Percentiles rank a stretch among this genome's conserved stretches.
Evolutionary conservation across 2,888 invertebrate genomes (phyloP).

Genomic region (Athalia circularis): DNA sequence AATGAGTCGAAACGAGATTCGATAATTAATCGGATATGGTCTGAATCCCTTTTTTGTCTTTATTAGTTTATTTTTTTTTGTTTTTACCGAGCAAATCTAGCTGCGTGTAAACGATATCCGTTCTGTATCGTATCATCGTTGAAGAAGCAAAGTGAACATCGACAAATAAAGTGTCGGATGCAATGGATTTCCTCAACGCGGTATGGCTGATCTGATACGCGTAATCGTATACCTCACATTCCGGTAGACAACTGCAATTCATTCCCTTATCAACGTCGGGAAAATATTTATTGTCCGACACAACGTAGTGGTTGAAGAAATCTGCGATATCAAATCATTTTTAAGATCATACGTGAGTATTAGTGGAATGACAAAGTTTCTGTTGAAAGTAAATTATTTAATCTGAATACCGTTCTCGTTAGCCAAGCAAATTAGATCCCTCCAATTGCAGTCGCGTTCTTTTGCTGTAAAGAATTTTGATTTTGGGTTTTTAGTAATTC

Average conservation of each 20-base stretch:
- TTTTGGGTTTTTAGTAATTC: not conserved
- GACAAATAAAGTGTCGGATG: constrained; percentile 63
- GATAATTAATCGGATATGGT: not conserved
- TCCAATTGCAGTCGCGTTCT: constrained; percentile 58
- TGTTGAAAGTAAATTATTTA: not conserved
- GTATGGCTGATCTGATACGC: constrained; percentile 47
- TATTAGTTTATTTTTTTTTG: not conserved
- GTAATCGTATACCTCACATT: constrained; percentile 64
- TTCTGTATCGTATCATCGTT: constrained; percentile 74
- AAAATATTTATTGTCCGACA: constrained; percentile 52
- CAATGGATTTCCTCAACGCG: constrained; percentile 34
- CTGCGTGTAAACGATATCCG: constrained; percentile 74
- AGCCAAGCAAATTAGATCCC: constrained; percentile 61
- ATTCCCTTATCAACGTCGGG: constrained; percentile 55
- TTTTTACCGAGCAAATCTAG: constrained; percentile 73
- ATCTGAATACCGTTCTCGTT: constrained; percentile 59
- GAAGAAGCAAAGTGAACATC: constrained; percentile 73
- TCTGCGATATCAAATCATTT: constrained; percentile 51
- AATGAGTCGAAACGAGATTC: not conserved
- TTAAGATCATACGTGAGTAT: not conserved
- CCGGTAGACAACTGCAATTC: constrained; percentile 63
- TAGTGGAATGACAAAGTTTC: not conserved
- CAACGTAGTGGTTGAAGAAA: constrained; percentile 61
- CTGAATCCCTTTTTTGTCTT: not conserved
- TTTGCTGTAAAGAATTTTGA: constrained; percentile 44